Base-by-base conservation (phyloP, 2,888 invertebrate species). In the Synanthedon tipuliformis region DNA sequence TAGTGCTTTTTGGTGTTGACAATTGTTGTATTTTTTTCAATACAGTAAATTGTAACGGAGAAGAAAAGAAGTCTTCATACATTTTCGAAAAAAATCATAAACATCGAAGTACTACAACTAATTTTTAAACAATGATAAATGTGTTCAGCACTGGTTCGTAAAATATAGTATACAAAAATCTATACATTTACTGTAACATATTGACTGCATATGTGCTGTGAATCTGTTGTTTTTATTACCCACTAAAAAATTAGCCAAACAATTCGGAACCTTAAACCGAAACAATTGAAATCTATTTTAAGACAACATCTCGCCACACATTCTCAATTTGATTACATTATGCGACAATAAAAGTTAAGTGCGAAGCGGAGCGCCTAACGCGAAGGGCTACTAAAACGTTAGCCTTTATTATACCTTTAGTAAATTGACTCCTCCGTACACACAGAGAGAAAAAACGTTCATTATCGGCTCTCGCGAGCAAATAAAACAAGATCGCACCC, bases 401-500 rank as follows among this genome's bases (percentile, higher is more conserved):
- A 69, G 67, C 65, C 65, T 77, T 82, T 79, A 81, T 79, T 78
- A 67, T 70, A 80, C 72, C 73, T 79, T 74, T 71, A 75, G 71
- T 75, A 73, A 78, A 81, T 80, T 75, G 77, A 81, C 79, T 73
- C 70, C 66, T 71, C 62, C 61, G 65, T 71, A 71, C 71, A 75
- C 70, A 74, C 45, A 65, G 59, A 65, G 59, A 70, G 70, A 76
- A 81, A 80, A 82, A 83, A 77, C 77, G 78, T 84, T 82, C 82
- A 84, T 85, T 84, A 84, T 79, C 78, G 78, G 68, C 69, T 75
- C 68, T 71, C 68, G 71, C 63, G 77, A 61, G 71, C 76, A 82
- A 82, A 83, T 82, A 83, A 81, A 84, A 82, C 79, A 77, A 71
- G 68, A 84, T 81, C 63, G 79, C 71, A 76, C 85, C 83, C 83